Conservation (phyloP, 2,888 invertebrate genomes). For the Plagodis dolabraria region DNA sequence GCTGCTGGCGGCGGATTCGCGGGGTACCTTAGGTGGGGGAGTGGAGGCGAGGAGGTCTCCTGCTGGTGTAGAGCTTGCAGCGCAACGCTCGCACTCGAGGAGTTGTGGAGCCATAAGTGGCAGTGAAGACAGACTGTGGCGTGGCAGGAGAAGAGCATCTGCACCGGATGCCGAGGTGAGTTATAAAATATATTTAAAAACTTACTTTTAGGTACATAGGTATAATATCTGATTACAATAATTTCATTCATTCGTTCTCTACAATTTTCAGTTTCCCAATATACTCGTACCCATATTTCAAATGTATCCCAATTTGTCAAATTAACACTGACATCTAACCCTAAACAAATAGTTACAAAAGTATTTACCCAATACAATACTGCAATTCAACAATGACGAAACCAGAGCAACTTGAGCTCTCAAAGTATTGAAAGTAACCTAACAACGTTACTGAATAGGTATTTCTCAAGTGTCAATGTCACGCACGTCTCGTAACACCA, state of each 20-base stretch:
- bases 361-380: slow-evolving; percentile 24
- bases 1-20: slow-evolving; percentile 93
- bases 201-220: neutral
- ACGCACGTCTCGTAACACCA: slow-evolving; percentile 36
- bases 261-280: too few species aligned
- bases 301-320: too few species aligned
- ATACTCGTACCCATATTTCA: too few species aligned
- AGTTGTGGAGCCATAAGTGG: slow-evolving; percentile 95
- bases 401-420: slow-evolving; percentile 27
- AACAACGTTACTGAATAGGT: slow-evolving; percentile 33
- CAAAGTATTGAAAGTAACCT: slow-evolving; percentile 33
- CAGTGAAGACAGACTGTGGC: slow-evolving; percentile 83
- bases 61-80: slow-evolving; percentile 92
- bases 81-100: slow-evolving; percentile 91
- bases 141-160: slow-evolving; percentile 75
- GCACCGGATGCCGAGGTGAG: slow-evolving; percentile 81
- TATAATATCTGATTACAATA: too few species aligned
- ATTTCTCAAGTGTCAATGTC: slow-evolving; percentile 52
- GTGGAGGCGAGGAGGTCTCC: slow-evolving; percentile 92
- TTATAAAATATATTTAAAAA: slow-evolving; percentile 4
- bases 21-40: slow-evolving; percentile 90
- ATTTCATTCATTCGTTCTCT: too few species aligned
- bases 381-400: slow-evolving; percentile 30
- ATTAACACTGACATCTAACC: slow-evolving; percentile 45
- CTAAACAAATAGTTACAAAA: slow-evolving; percentile 19